Evolutionary conservation across 2,113 vertebrate species (phyloP).

Genomic region (Siniperca knerii): DNA sequence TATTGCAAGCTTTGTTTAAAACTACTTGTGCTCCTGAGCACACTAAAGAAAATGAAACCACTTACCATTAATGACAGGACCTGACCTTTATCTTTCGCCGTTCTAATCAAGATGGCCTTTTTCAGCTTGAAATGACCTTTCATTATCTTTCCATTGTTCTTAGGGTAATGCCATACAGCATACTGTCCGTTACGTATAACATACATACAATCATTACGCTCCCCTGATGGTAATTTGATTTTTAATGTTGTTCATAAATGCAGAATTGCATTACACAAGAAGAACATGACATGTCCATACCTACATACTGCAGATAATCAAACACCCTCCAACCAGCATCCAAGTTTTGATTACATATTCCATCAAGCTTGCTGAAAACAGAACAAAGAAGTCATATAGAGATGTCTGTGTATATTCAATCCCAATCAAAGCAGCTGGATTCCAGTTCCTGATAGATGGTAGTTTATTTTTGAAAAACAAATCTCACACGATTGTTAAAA

Average conservation of each 20-base stretch:
- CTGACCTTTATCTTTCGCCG: constrained; percentile 52
- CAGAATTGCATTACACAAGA: constrained; percentile 6
- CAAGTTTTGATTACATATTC: constrained; percentile 47
- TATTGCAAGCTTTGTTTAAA: constrained; percentile 29
- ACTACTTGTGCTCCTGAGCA: not conserved
- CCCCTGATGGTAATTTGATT: not conserved
- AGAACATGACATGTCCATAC: not conserved
- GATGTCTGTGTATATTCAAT: constrained; percentile 35
- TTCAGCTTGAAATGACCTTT: constrained; percentile 53
- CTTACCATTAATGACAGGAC: constrained; percentile 1
- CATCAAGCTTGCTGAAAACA: constrained; percentile 33
- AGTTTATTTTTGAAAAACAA: constrained; percentile 56
- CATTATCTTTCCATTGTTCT: constrained; percentile 20
- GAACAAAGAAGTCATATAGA: not conserved
- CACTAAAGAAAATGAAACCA: constrained; percentile 17
- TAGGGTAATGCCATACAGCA: not conserved
- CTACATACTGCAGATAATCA: not conserved
- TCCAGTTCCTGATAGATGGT: constrained; percentile 14
- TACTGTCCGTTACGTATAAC: not conserved
- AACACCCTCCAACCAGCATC: constrained; percentile 14
- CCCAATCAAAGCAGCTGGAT: constrained; percentile 38
- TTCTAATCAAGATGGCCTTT: constrained; percentile 44
- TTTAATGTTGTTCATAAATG: constrained; percentile 6
- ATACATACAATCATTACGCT: not conserved
- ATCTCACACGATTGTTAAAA: constrained; percentile 36